Evolutionary conservation across 1,140 invertebrate genomes (phyloP), one percentile per base, ranked within the genome.

Genomic region (Archivesica marissinica): DNA sequence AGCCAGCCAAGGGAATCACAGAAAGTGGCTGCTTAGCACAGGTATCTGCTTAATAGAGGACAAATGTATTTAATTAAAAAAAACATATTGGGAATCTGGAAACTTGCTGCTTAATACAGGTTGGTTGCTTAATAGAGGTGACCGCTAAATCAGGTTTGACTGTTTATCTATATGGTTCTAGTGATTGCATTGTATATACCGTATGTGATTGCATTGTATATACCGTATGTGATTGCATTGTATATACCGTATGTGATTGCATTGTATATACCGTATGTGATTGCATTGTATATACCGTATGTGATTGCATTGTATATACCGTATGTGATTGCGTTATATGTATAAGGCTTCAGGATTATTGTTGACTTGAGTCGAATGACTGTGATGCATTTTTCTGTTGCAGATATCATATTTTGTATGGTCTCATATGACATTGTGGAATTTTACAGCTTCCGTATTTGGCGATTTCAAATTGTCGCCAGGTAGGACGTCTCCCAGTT

Each of bases 381-480:
- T 75, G 72, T 75, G 72, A 75, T 75, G 72, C 72, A 54, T 75
- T 75, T 38, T 75, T 25, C 25, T 41, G 64, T 68, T 68, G 13
- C 30, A 54, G 44, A 52, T 75, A 35, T 28, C 25, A 54, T 28
- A 75, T 38, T 64, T 61, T 66, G 35, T 66, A 66, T 66, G 64
- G 38, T 38, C 35, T 17, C 30, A 23, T 39, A 13, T 39, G 33
- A 38, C n/a, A n/a, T n/a, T 38, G 35, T 66, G 64, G 64, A 75
- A 75, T 75, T 28, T 54, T 52, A n/a, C 44, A 54, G 52, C 72
- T 47, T 11, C 64, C 13, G 38, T 23, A 47, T 44, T 72, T 72
- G 11, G 39, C 17, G 11, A 35, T 41, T 17, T 17, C 64, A 35
- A n/a, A 20, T 15, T 35, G 17, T 72, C 15, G 13, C 9, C 6